phyloP scores from a whole-genome alignment of 2,888 invertebrate genomes.

The Choristoneura rosaceana region DNA sequence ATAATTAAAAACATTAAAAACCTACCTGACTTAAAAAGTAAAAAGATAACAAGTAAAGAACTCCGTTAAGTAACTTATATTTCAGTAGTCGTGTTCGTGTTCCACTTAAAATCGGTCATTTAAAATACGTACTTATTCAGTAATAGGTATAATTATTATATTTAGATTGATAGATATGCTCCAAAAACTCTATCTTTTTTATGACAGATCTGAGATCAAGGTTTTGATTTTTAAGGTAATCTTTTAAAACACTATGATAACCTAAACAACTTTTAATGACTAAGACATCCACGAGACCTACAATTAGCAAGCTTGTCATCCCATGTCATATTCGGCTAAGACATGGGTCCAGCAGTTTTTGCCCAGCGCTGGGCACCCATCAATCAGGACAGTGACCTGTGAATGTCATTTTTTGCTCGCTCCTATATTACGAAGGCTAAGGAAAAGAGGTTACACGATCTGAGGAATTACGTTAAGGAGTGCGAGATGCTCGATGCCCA shows the following conservation, averaged over 20 bases:
- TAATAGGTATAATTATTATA: no score
- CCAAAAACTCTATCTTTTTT: background rate
- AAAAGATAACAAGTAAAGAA: no score
- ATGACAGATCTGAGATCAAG: background rate
- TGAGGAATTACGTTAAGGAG: background rate
- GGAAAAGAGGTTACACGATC: background rate
- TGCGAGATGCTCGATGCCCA: no score
- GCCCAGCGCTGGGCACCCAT: slow-evolving; percentile 10
- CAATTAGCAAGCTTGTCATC: slow-evolving; percentile 16
- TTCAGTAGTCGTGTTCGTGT: no score
- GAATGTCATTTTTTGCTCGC: slow-evolving; percentile 18
- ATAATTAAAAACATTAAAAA: no score
- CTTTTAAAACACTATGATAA: background rate
- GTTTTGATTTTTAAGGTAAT: background rate
- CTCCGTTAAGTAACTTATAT: no score
- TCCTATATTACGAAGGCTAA: slow-evolving; percentile 2
- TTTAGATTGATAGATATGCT: no score
- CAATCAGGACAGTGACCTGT: slow-evolving; percentile 13
- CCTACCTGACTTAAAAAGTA: no score
- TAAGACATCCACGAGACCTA: slow-evolving; percentile 14
- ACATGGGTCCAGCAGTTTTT: slow-evolving; percentile 17
- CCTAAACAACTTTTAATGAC: background rate
- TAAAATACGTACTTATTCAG: no score
- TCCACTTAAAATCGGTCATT: no score
- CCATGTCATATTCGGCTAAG: slow-evolving; percentile 1